A percentile compares a stretch with the other conserved stretches of the same genome.
These are phyloP conservation scores for Drosophila repletoides DNA, from an alignment of 1,140 invertebrate genomes.

Conservation along the genomic window DNA sequence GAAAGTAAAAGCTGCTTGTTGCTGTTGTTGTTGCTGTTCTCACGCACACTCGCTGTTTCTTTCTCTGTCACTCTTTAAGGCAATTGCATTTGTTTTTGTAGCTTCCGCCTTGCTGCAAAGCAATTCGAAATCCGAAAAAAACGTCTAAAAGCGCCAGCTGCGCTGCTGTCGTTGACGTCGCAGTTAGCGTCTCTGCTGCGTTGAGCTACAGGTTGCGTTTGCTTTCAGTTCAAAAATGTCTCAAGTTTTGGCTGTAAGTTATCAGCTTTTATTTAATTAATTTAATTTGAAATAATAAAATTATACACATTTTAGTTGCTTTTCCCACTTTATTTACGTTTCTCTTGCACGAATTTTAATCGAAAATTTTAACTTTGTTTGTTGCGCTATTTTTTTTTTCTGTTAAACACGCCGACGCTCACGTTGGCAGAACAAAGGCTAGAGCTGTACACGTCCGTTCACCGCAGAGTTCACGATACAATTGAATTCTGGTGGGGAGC, in stretches of 20 bases:
- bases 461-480: conserved; percentile 45
- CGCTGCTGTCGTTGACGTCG: conserved; percentile 31
- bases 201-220: conserved; percentile 57
- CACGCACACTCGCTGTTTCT: too few relatives aligned
- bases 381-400: conserved; percentile 36
- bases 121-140: conserved; percentile 30
- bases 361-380: conserved; percentile 18
- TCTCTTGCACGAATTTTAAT: too few relatives aligned
- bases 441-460: conserved; percentile 39
- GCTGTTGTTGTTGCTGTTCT: conserved; percentile 4
- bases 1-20: conserved; percentile 24
- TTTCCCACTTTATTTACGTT: too few relatives aligned
- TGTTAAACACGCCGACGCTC: conserved; percentile 29
- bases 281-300: not conserved
- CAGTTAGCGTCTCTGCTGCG: conserved; percentile 2
- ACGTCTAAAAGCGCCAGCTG: conserved; percentile 35
- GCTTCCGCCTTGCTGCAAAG: conserved; percentile 49
- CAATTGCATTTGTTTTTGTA: conserved; percentile 50
- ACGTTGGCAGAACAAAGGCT: too few relatives aligned
- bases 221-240: too few relatives aligned
- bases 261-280: not conserved
- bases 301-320: not conserved
- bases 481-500: conserved; percentile 40
- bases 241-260: too few relatives aligned
- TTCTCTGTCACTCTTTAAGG: conserved; percentile 32